Conservation (phyloP, 2,113 vertebrate species). For the Aldabrachelys gigantea region DNA sequence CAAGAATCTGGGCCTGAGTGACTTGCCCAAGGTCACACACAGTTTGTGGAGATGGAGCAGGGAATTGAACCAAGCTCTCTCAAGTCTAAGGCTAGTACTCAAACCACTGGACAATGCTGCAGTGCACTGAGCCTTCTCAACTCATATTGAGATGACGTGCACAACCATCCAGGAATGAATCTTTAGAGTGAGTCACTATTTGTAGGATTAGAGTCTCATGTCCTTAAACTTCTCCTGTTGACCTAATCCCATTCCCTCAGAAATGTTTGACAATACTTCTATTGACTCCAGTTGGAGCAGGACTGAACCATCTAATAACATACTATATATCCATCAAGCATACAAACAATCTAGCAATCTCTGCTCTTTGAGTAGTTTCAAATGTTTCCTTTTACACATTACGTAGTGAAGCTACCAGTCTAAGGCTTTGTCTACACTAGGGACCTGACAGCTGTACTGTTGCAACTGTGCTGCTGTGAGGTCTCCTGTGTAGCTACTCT, state of each 20-base stretch:
- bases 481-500: too few relatives aligned
- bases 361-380: background rate
- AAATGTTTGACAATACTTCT: conserved; percentile 1
- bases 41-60: background rate
- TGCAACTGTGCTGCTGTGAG: too few relatives aligned
- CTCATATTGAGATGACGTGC: background rate
- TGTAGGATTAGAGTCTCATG: background rate
- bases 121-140: background rate
- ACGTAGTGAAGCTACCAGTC: background rate
- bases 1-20: background rate
- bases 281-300: background rate
- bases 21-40: background rate
- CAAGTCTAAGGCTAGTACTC: background rate
- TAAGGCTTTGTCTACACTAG: background rate
- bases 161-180: background rate
- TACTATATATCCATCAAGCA: background rate
- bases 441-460: too few relatives aligned
- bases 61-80: background rate
- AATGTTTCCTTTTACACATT: background rate
- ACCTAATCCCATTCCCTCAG: background rate
- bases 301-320: background rate
- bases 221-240: background rate
- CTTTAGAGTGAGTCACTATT: background rate
- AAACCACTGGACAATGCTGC: background rate
- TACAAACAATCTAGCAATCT: background rate